A percentile compares a stretch with the other conserved stretches of the same genome.
These are phyloP conservation scores for Agonopterix alstromeriana DNA, from an alignment of 2,888 invertebrate species.

Conservation along the genomic window DNA sequence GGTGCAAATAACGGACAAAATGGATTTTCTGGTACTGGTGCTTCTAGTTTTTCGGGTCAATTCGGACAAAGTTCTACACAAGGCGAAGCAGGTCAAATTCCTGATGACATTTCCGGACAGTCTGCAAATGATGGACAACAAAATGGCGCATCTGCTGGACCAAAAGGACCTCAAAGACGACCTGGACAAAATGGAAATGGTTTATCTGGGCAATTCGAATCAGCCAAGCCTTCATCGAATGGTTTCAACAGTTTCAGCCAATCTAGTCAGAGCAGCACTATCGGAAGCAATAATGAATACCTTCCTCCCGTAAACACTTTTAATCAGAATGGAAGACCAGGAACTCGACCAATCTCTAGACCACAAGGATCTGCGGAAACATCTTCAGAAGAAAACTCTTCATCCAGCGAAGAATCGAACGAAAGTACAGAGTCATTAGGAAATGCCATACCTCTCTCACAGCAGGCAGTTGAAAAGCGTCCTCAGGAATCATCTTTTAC, in stretches of 20 bases:
- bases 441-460: not conserved
- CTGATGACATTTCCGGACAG: not conserved
- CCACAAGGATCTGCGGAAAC: not conserved
- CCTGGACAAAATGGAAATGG: conserved; percentile 1
- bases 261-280: not conserved
- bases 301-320: conserved; percentile 5
- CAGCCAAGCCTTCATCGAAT: not conserved
- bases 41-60: not conserved
- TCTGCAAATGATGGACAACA: not conserved
- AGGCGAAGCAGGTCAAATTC: not conserved
- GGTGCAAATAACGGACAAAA: not conserved
- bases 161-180: not conserved
- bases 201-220: not conserved
- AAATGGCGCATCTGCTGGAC: not conserved
- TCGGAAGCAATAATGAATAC: conserved; percentile 7
- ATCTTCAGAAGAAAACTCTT: not conserved
- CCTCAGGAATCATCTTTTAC: not conserved
- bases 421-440: too few relatives aligned
- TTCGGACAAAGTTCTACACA: not conserved
- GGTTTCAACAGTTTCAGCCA: not conserved
- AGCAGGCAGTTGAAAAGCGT: conserved; percentile 1
- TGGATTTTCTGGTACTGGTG: not conserved
- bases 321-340: conserved; percentile 1
- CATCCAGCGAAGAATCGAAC: not conserved
- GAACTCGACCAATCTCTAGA: not conserved